phyloP scores from a whole-genome alignment of 2,113 vertebrate species.

The Zosterops japonicus region DNA sequence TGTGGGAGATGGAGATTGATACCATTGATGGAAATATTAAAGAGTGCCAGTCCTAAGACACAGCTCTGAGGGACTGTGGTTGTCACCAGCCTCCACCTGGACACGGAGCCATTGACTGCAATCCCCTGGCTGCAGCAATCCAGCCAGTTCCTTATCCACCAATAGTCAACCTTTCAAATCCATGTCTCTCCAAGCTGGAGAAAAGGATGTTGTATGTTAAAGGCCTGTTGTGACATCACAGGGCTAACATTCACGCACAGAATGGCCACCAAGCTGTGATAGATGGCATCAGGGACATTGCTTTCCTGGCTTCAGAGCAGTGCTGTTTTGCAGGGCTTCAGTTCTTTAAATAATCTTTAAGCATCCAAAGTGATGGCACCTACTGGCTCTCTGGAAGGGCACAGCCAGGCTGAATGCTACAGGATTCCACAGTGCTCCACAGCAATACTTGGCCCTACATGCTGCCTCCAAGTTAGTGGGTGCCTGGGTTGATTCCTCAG shows the following conservation, averaged over 20 bases:
- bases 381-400: not conserved
- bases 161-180: not conserved
- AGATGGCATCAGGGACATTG: fast-evolving
- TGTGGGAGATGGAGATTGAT: not conserved
- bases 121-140: not conserved
- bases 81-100: not conserved
- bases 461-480: not conserved
- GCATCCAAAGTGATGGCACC: not conserved
- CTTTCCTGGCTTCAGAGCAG: not conserved
- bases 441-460: not conserved
- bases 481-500: not conserved
- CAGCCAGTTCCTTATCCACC: not conserved
- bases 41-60: not conserved
- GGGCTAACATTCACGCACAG: not conserved
- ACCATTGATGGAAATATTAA: not conserved
- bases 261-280: not conserved
- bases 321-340: not conserved
- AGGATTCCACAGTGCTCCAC: not conserved
- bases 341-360: not conserved
- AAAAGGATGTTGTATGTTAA: fast-evolving
- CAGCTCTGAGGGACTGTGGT: not conserved
- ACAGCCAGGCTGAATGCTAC: not conserved
- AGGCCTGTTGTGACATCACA: not conserved
- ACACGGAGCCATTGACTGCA: not conserved
- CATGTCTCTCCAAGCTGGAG: too few relatives aligned